Conservation (phyloP, 2,797 vertebrate genomes). For the Lycodopsis pacificus region DNA sequence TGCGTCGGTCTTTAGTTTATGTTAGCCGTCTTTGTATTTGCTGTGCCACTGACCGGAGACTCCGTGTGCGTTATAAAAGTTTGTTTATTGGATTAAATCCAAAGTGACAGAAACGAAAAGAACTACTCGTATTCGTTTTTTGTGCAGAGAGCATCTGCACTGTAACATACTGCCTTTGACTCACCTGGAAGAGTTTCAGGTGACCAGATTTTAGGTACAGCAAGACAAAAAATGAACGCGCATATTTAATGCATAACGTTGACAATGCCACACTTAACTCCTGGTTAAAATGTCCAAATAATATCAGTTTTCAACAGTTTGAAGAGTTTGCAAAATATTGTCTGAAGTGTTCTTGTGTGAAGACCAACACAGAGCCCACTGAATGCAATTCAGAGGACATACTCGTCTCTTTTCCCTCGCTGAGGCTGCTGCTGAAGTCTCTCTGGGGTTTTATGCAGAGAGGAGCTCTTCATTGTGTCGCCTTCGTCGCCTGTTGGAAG, state of each 20-base stretch:
- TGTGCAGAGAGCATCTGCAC: slow-evolving; percentile 3
- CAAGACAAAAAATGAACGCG: neutral
- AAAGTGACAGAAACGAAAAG: neutral
- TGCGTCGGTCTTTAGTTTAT: neutral
- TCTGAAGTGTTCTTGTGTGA: neutral
- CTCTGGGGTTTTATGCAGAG: slow-evolving; percentile 35
- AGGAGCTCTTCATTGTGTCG: slow-evolving; percentile 28
- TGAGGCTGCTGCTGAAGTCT: slow-evolving; percentile 30
- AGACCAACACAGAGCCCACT: neutral
- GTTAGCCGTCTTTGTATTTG: neutral
- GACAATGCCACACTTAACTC: neutral
- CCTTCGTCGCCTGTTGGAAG: slow-evolving; percentile 36
- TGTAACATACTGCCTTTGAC: neutral
- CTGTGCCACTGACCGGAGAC: neutral
- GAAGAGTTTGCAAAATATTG: neutral
- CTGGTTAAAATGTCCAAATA: neutral
- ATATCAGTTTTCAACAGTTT: neutral
- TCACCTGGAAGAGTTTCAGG: neutral
- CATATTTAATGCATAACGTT: neutral
- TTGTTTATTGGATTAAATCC: neutral
- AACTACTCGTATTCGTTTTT: neutral
- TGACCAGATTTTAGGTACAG: neutral
- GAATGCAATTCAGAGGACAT: slow-evolving; percentile 5
- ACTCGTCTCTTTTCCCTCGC: neutral
- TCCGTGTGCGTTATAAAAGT: neutral